Evolutionary conservation across 2,113 vertebrate species (phyloP).

Genomic region (Montifringilla adamsi): DNA sequence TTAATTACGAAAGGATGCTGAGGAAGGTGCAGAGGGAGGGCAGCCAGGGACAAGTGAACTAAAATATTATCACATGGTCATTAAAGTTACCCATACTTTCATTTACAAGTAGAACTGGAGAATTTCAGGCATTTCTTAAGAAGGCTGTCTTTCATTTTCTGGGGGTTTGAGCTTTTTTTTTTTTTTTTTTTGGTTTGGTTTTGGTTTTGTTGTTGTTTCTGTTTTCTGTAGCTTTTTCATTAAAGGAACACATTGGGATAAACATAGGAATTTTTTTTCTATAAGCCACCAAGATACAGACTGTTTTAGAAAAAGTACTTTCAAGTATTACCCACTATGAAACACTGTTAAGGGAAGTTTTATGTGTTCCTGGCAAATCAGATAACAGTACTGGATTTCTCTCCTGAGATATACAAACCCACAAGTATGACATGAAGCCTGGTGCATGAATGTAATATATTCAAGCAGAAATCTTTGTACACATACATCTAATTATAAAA

Average conservation of each 20-base stretch:
- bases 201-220: background rate
- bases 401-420: background rate
- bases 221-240: background rate
- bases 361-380: background rate
- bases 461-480: background rate
- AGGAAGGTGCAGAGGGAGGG: background rate
- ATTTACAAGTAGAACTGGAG: background rate
- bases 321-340: background rate
- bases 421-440: background rate
- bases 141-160: background rate
- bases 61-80: background rate
- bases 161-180: fast-evolving
- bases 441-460: background rate
- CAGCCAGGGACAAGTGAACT: background rate
- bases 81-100: background rate
- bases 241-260: background rate
- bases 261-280: background rate
- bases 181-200: background rate
- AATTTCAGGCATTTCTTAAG: background rate
- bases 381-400: background rate
- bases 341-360: background rate
- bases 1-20: background rate
- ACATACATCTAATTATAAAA: background rate
- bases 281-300: background rate
- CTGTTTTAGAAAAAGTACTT: background rate